Conservation (phyloP, 2,113 vertebrate species). For the Oxyura jamaicensis region DNA sequence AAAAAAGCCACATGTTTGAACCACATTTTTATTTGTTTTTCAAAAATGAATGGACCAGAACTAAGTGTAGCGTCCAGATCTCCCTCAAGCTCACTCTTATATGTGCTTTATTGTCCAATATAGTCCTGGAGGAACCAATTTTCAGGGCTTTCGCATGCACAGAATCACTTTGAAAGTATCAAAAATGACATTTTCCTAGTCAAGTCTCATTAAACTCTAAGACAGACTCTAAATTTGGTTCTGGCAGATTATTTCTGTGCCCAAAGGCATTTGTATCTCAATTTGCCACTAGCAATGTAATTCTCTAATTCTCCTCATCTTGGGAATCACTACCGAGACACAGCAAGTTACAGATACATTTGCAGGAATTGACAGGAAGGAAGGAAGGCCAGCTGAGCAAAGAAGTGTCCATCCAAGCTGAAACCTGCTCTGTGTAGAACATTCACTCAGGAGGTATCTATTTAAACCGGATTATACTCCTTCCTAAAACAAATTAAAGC, state of each 20-base stretch:
- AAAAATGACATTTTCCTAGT: not conserved
- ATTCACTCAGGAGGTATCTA: accelerated
- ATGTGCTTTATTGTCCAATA: not conserved
- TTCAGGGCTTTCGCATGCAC: not conserved
- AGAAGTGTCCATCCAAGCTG: not conserved
- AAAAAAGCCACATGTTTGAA: not conserved
- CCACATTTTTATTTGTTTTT: not conserved
- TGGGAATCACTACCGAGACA: not conserved
- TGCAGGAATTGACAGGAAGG: not conserved
- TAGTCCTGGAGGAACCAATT: not conserved
- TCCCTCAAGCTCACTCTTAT: not conserved
- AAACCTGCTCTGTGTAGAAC: not conserved
- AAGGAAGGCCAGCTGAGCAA: not conserved
- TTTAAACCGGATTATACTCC: not conserved
- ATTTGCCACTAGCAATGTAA: not conserved
- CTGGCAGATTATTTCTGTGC: not conserved
- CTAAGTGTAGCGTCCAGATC: not conserved
- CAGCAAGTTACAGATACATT: not conserved
- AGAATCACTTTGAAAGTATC: not conserved
- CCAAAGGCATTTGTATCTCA: not conserved
- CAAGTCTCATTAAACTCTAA: not conserved
- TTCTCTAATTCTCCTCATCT: not conserved
- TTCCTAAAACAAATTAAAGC: not conserved
- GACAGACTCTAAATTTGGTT: not conserved
- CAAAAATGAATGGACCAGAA: not conserved